Base-by-base conservation (phyloP, 2,113 vertebrate species). In the Platysteira castanea region DNA sequence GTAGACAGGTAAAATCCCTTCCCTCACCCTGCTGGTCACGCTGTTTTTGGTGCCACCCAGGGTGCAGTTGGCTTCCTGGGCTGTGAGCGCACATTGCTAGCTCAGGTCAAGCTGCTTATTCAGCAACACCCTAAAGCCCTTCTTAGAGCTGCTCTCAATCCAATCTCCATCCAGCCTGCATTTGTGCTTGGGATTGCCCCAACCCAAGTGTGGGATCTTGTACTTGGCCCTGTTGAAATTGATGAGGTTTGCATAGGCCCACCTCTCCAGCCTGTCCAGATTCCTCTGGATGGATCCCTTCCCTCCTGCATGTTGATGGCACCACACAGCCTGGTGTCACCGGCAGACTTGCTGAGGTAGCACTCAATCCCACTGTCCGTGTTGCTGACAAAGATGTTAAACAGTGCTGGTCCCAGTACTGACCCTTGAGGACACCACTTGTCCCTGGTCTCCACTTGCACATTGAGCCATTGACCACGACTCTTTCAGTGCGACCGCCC, bases 81-180 rank as follows among this genome's bases (percentile, higher is more conserved):
- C 27, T 75, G 4, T 33, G 21, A 24, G 33, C 0, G 0, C n/a
- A 27, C 3, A 0, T 15, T 61, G 30, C 41, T 4, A 5, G 24
- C 26, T 79, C 49, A 41, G 56, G 41, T 70, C 35, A 49, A 54
- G 54, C 47, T 69, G 41, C 30, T 69, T 31, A 18, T 54, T 60
- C 54, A 76, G 41, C 63, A 49, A 2, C 41, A 42, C 30, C 26
- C n/a, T 53, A 13, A 76, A 90, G 21, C 23, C 70, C 41, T 75
- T 26, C 53, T 47, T n/a, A 49, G 54, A 21, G 5, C 41, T 76
- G n/a, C n/a, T 75, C 24, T 54, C n/a, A 35, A 31, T 61, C n/a
- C 41, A 4, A 54, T 76, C 41, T 69, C 54, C 54, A 35, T 27
- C 79, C 63, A 53, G 12, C 17, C 18, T 42, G 15, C 31, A 3